These are phyloP conservation scores for Dicerorhinus sumatrensis DNA, from an alignment of 2,113 vertebrate species.

Conservation along the genomic window DNA sequence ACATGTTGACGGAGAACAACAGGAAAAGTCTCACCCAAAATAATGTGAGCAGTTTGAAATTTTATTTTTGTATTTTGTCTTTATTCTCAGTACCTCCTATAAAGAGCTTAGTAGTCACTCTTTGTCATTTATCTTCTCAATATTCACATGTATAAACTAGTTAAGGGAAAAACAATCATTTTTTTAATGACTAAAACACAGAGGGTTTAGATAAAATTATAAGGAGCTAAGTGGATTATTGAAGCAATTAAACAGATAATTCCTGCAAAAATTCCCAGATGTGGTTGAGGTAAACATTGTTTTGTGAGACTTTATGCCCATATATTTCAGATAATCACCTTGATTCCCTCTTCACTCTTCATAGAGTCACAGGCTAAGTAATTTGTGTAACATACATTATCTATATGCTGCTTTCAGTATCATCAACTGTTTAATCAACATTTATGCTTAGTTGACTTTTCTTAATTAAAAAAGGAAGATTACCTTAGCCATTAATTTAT, in stretches of 20 bases:
- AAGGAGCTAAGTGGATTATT: not conserved
- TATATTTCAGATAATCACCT: slow-evolving; percentile 52
- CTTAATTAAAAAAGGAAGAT: slow-evolving; percentile 83
- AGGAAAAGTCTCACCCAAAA: not conserved
- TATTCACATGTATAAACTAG: not conserved
- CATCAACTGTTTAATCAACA: slow-evolving; percentile 73
- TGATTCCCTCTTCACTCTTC: slow-evolving; percentile 37
- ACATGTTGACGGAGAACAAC: not conserved
- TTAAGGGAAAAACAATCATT: not conserved
- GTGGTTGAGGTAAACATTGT: not conserved
- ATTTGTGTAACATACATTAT: slow-evolving; percentile 71
- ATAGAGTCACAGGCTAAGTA: not conserved
- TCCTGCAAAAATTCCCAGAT: not conserved
- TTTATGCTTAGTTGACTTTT: slow-evolving; percentile 82
- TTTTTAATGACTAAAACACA: not conserved
- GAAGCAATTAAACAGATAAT: slow-evolving; percentile 8
- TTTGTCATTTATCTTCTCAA: not conserved
- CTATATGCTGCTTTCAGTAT: slow-evolving; percentile 37
- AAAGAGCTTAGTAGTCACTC: not conserved
- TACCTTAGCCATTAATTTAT: slow-evolving; percentile 80
- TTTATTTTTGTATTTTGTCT: slow-evolving; percentile 32
- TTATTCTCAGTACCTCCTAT: not conserved
- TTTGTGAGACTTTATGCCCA: not conserved
- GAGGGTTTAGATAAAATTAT: not conserved
- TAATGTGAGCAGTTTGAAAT: not conserved